Base-by-base conservation (phyloP, 2,888 invertebrate species). In the Dusona sp. region DNA sequence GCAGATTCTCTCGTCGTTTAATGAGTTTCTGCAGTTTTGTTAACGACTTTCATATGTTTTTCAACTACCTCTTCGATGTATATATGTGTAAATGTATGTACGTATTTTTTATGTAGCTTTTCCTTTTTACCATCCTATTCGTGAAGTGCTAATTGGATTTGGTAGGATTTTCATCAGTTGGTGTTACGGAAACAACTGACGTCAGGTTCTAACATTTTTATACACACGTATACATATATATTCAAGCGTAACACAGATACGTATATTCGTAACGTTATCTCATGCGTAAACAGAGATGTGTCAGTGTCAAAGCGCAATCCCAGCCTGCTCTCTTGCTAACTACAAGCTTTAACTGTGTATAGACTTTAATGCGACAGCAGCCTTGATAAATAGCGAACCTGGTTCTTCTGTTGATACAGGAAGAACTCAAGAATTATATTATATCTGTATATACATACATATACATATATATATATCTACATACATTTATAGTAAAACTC, bases 221-320 rank as follows among this genome's bases (percentile, higher is more conserved):
- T 25, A 38, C 36, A 54, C 9, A 36, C 7, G 7, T 36, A 48
- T 29, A 45, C 61, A 33, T 11, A 29, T 36, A 33, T 19, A 54
- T 70, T 70, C 22, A 79, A 79, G n/a, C 11, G 42, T 42, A 11
- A 64, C 61, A 36, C 13, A 33, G 22, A 70, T 64, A 72, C 48
- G 36, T 79, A 84, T 75, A 25, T 70, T 70, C 61, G 79, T 75
- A 82, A 86, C 85, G 85, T 89, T 86, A 89, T 88, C 88, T 87
- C 68, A 82, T 83, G 88, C 73, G 88, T 89, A 89, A 89, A 89
- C 88, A 87, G 83, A 84, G 74, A 88, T 89, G 86, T 84, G 86
- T 89, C 88, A 89, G 86, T 86, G 88, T 89, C 88, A 89, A 86
- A 87, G 85, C 70, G 78, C 83, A 87, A 88, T 87, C 88, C 85